Base-by-base conservation (phyloP, 2,113 vertebrate genomes). In the Typhlomys cinereus region DNA sequence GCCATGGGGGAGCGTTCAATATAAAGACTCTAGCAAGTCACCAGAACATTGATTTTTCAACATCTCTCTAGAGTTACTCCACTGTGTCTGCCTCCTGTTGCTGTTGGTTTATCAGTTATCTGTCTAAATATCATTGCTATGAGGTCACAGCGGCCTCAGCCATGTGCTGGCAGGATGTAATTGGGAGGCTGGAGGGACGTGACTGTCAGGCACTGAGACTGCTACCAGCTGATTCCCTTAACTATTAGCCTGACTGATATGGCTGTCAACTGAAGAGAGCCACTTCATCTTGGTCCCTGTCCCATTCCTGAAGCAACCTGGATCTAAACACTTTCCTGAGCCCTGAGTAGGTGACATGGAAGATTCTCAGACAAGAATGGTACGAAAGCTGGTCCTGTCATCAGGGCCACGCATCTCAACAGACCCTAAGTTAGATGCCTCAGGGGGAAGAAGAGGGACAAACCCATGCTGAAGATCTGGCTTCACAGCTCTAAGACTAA, bases 401-500 rank as follows among this genome's bases (percentile, higher is more conserved):
- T 80, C 52, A 50, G 48, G 10, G 57, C 15, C 50, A 74, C 52
- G 78, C 83, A 46, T 52, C n/a, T 90, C 48, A 57, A 17, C 36
- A 80, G 31, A 66, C 9, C 36, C 9, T 64, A 85, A 76, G 44
- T 81, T 57, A 54, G 25, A 39, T 34, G 4, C 29, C 70, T 75
- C 15, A 46, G 4, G 69, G 50, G 11, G 44, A 85, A 48, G 7
- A 23, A 88, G 71, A 88, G 13, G 50, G 14, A 2, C 1, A 92
- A 54, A 10, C 5, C 2, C n/a, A 18, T 81, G 29, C 15, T 50
- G 52, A 82, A 74, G 23, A 71, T 44, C 71, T 11, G 41, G 18
- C 25, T 67, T 92, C 67, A 87, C 21, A 71, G 18, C 71, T 92
- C 74, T 80, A 46, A 95, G 92, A 74, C 27, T n/a, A 79, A 90